A percentile compares a stretch with the other conserved stretches of the same genome.
phyloP scores from a whole-genome alignment of 64 coral and sea anemone species.

The Montipora foliosa region DNA sequence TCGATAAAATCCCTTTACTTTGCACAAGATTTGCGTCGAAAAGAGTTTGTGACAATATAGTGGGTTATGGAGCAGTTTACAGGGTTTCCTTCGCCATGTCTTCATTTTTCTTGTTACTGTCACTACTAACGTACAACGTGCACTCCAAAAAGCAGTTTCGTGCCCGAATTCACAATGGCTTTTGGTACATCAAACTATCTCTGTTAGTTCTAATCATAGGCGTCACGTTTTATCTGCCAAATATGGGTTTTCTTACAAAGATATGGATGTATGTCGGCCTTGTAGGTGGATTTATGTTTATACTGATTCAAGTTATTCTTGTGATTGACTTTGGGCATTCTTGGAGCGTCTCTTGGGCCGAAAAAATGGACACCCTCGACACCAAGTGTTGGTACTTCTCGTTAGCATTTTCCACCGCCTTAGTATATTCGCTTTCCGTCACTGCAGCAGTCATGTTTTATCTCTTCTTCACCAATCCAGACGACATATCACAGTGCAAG shows the following conservation, averaged over 20 bases:
- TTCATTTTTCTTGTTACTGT: constrained; percentile 76
- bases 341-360: constrained; percentile 96
- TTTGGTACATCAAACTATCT: constrained; percentile 97
- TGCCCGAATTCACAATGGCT: constrained; percentile 86
- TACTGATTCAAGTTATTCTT: constrained; percentile 92
- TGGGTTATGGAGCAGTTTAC: constrained; percentile 96
- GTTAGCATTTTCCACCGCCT: constrained; percentile 89
- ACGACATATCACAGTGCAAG: constrained; percentile 91
- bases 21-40: constrained; percentile 80
- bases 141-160: constrained; percentile 88
- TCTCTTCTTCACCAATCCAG: constrained; percentile 89
- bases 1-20: constrained; percentile 91
- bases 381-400: constrained; percentile 94
- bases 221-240: constrained; percentile 87
- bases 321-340: constrained; percentile 96
- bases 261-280: constrained; percentile 97
- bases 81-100: constrained; percentile 84
- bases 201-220: constrained; percentile 74
- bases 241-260: constrained; percentile 61
- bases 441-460: constrained; percentile 88
- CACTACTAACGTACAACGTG: constrained; percentile 78
- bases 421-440: constrained; percentile 91
- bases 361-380: constrained; percentile 87
- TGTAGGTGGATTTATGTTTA: constrained; percentile 92
- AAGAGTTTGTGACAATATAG: constrained; percentile 84